Conservation (phyloP, 2,888 invertebrate species). For the Drosophila cyrtoloma region DNA sequence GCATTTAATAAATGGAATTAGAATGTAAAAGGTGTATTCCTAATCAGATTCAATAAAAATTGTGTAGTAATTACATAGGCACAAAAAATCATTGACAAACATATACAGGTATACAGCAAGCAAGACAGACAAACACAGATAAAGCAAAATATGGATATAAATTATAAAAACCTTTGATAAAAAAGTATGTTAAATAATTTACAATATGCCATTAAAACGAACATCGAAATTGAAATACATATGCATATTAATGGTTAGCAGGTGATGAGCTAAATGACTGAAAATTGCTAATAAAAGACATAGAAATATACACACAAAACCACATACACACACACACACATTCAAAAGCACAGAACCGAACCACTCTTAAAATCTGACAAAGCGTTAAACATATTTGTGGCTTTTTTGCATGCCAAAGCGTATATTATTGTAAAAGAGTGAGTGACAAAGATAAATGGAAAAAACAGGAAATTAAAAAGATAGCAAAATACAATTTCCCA, state of each 20-base stretch:
- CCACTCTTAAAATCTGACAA: conserved; percentile 15
- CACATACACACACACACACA: conserved; percentile 3
- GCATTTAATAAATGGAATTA: conserved; percentile 14
- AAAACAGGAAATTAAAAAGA: conserved; percentile 45
- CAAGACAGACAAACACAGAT: background rate
- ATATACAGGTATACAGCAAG: background rate
- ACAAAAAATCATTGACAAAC: conserved; percentile 13
- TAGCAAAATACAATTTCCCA: conserved; percentile 5
- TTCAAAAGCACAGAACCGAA: background rate
- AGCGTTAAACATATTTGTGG: conserved; percentile 29
- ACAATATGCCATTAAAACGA: background rate
- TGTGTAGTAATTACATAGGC: conserved; percentile 18
- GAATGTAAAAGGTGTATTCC: conserved; percentile 12
- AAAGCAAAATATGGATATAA: background rate
- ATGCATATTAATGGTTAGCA: conserved; percentile 33
- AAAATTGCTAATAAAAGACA: conserved; percentile 33
- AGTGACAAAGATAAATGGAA: conserved; percentile 18
- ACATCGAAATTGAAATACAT: background rate
- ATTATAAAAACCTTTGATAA: background rate
- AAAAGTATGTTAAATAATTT: background rate
- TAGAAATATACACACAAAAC: background rate
- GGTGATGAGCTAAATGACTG: conserved; percentile 39
- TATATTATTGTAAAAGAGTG: background rate
- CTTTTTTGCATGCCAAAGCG: conserved; percentile 20
- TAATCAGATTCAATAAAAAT: background rate